Percentiles rank a stretch among this genome's conserved stretches.
Conservation (phyloP, 2,797 vertebrate species). For the Sphaeramia orbicularis region DNA sequence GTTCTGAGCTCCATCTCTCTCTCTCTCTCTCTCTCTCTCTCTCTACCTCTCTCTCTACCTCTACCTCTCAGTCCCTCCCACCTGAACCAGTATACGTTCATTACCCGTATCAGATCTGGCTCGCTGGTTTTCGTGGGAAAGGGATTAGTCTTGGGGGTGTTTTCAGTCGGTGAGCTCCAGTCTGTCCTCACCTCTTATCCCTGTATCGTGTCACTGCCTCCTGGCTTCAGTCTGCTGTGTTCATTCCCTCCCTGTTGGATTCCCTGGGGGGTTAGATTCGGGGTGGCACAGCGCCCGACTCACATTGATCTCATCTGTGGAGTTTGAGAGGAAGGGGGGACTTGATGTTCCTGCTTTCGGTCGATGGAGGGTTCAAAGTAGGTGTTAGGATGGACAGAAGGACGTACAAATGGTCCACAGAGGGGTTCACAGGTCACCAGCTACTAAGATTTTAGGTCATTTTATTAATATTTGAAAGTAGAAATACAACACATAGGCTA, state of each 20-base stretch:
- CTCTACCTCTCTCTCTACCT: too few relatives aligned
- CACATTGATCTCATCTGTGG: constrained; percentile 37
- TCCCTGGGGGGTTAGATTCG: constrained; percentile 26
- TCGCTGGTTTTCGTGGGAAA: neutral
- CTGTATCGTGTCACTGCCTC: constrained; percentile 33
- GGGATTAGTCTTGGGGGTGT: constrained; percentile 49
- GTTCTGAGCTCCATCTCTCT: too few relatives aligned
- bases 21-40: too few relatives aligned
- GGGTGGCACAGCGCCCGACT: constrained; percentile 42
- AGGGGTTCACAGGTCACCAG: too few relatives aligned
- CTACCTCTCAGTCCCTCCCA: constrained; percentile 8
- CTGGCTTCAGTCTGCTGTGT: constrained; percentile 22
- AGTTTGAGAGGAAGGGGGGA: neutral
- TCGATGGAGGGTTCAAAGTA: constrained; percentile 28
- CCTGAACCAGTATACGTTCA: constrained; percentile 18
- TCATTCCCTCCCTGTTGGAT: constrained; percentile 17
- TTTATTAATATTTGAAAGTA: too few relatives aligned
- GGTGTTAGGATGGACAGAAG: neutral
- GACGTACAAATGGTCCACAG: neutral
- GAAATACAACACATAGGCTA: too few relatives aligned
- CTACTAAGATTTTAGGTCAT: too few relatives aligned
- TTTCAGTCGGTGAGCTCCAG: constrained; percentile 42
- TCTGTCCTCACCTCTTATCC: constrained; percentile 27
- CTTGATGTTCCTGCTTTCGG: constrained; percentile 23
- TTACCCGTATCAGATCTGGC: constrained; percentile 55